phyloP scores from a whole-genome alignment of 2,888 invertebrate species.

The Seladonia tumulorum region DNA sequence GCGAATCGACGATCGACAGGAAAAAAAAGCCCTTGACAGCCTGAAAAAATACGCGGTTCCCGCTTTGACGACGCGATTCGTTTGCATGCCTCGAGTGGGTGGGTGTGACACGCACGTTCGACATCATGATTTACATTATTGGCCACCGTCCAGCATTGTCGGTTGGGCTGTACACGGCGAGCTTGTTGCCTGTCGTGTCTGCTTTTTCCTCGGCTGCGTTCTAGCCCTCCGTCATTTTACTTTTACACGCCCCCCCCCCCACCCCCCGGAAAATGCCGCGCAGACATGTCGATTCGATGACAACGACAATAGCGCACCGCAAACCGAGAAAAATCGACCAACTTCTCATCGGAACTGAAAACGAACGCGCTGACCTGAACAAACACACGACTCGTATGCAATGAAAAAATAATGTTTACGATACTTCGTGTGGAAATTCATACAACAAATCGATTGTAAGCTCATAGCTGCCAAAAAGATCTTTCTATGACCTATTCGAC shows the following conservation, averaged over 20 bases:
- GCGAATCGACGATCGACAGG: constrained; percentile 30
- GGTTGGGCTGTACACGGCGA: constrained; percentile 6
- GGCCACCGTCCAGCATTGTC: constrained; percentile 55
- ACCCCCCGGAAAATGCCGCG: background rate
- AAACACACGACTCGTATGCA: background rate
- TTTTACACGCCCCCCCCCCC: constrained; percentile 6
- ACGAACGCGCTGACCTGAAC: background rate
- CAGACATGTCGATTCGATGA: background rate
- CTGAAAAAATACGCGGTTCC: constrained; percentile 52
- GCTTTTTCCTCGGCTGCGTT: constrained; percentile 9
- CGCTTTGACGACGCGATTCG: constrained; percentile 44
- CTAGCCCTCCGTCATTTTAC: constrained; percentile 28
- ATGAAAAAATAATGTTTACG: background rate
- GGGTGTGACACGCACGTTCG: constrained; percentile 60
- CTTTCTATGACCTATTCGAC: too few relatives aligned
- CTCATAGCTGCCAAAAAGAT: too few relatives aligned
- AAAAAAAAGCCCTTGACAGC: constrained; percentile 43
- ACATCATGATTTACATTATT: constrained; percentile 65
- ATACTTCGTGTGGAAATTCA: too few relatives aligned
- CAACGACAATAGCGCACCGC: background rate
- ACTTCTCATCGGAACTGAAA: background rate
- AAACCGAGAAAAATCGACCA: background rate
- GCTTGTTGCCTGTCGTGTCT: background rate
- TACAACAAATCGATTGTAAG: too few relatives aligned
- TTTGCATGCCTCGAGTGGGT: constrained; percentile 50